phyloP scores from a whole-genome alignment of 2,797 vertebrate genomes.

The Alcedo atthis region DNA sequence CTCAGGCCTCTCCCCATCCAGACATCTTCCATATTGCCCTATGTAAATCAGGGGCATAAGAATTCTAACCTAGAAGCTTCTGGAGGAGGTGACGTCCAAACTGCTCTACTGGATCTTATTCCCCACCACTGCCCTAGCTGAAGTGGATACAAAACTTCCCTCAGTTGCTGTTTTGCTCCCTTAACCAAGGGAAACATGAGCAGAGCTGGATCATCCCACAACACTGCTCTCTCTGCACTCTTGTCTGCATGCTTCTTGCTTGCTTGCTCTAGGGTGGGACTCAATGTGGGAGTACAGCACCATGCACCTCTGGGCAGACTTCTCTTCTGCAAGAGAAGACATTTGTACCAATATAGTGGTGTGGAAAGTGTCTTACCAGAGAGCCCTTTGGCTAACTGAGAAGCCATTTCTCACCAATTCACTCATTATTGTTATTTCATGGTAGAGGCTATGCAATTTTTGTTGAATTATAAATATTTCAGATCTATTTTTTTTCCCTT shows the following conservation, averaged over 20 bases:
- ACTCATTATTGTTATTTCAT: conserved; percentile 53
- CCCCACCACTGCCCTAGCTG: neutral
- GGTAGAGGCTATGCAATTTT: conserved; percentile 58
- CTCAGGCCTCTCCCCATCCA: neutral
- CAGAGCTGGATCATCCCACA: rapidly evolving
- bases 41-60: neutral
- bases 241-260: rapidly evolving
- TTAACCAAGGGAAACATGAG: neutral
- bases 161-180: neutral
- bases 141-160: neutral
- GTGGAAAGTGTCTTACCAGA: neutral
- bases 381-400: neutral
- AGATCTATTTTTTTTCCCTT: conserved; percentile 32
- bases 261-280: neutral
- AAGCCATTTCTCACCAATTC: conserved; percentile 14
- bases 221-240: neutral
- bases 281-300: neutral
- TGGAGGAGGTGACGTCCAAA: neutral
- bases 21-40: neutral
- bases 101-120: neutral
- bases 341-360: no score
- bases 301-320: neutral
- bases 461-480: conserved; percentile 71
- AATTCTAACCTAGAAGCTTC: neutral
- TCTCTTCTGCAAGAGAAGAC: neutral